Evolutionary conservation across 2,113 vertebrate species (phyloP).

Genomic region (Corythaixoides concolor): DNA sequence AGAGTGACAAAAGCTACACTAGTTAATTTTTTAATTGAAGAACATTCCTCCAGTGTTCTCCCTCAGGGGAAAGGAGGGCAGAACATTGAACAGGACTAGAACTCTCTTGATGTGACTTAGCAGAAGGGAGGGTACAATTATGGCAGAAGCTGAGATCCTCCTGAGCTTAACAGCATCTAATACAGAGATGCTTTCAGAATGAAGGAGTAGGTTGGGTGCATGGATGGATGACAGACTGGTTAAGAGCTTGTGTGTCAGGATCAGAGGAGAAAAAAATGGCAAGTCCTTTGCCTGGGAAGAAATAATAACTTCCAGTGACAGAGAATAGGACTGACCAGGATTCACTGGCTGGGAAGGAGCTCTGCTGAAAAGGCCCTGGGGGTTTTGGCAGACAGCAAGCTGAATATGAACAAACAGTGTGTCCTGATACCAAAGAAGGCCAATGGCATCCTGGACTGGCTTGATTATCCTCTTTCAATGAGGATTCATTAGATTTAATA

Average conservation of each 20-base stretch:
- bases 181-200: not conserved
- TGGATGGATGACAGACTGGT: not conserved
- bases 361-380: not conserved
- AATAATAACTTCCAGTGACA: not conserved
- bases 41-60: not conserved
- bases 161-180: not conserved
- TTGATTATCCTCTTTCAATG: not conserved
- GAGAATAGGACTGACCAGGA: not conserved
- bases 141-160: not conserved
- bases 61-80: not conserved
- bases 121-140: not conserved
- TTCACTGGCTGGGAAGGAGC: not conserved
- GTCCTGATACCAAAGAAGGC: not conserved
- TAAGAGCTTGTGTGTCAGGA: not conserved
- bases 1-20: not conserved
- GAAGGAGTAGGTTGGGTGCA: not conserved
- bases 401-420: not conserved
- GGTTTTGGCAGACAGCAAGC: not conserved
- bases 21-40: not conserved
- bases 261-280: not conserved
- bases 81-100: not conserved
- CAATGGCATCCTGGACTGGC: not conserved
- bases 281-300: not conserved
- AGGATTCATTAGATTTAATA: not conserved
- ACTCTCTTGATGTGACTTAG: not conserved